These are phyloP conservation scores for Druon quercuslanigerum DNA, from an alignment of 1,140 invertebrate species.

Conservation along the genomic window DNA sequence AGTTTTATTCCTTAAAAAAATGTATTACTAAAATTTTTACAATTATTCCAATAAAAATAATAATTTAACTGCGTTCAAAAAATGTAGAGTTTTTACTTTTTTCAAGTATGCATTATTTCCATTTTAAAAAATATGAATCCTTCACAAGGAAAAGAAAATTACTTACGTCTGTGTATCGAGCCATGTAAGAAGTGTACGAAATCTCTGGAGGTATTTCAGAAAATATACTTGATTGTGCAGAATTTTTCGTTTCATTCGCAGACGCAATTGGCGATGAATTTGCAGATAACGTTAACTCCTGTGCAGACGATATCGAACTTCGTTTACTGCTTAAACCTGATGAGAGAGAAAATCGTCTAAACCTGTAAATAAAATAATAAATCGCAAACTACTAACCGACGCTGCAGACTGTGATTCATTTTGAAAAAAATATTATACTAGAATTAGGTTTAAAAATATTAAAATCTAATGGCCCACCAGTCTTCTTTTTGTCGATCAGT, in stretches of 20 bases:
- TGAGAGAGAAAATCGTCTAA: slow-evolving; percentile 67
- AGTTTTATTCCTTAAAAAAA: neutral
- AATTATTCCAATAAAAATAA: slow-evolving; percentile 4
- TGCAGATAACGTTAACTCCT: slow-evolving; percentile 53
- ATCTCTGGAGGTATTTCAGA: slow-evolving; percentile 60
- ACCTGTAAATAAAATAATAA: slow-evolving; percentile 63
- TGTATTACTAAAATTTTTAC: neutral
- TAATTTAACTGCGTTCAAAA: slow-evolving; percentile 3
- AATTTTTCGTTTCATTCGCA: slow-evolving; percentile 60
- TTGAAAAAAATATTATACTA: too few species aligned
- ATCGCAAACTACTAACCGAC: too few species aligned
- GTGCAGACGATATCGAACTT: slow-evolving; percentile 57
- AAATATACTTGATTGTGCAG: slow-evolving; percentile 43
- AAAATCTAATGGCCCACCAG: slow-evolving; percentile 78
- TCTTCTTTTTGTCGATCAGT: slow-evolving; percentile 92
- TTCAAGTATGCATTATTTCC: too few species aligned
- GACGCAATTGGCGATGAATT: slow-evolving; percentile 49
- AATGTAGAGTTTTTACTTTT: too few species aligned
- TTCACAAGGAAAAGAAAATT: slow-evolving; percentile 19
- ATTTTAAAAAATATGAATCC: neutral
- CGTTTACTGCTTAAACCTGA: slow-evolving; percentile 56
- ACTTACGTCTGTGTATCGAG: slow-evolving; percentile 64
- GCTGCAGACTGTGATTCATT: too few species aligned
- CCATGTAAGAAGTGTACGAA: slow-evolving; percentile 69
- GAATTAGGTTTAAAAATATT: neutral